These are phyloP conservation scores for Laspeyria flexula DNA, from an alignment of 2,888 invertebrate species.

Conservation along the genomic window DNA sequence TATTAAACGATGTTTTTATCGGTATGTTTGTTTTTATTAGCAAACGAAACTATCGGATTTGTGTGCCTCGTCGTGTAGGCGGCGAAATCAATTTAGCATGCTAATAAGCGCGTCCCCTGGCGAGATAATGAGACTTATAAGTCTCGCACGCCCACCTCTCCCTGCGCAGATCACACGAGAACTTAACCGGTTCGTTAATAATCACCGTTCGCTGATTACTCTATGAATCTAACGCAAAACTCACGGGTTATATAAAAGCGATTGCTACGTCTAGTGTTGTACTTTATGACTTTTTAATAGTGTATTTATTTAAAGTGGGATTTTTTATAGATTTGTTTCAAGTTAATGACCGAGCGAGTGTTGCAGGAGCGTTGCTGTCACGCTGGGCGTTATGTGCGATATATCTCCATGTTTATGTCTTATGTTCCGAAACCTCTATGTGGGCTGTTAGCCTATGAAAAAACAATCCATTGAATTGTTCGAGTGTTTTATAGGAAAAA, in stretches of 20 bases:
- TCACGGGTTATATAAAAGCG: slow-evolving; percentile 47
- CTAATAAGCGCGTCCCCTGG: slow-evolving; percentile 64
- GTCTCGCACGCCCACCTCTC: slow-evolving; percentile 48
- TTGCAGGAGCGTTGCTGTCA: slow-evolving; percentile 54
- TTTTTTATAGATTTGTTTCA: slow-evolving; percentile 60
- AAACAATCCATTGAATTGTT: slow-evolving; percentile 44
- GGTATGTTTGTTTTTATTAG: slow-evolving; percentile 16
- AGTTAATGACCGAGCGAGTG: slow-evolving; percentile 52
- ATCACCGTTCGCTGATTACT: slow-evolving; percentile 40
- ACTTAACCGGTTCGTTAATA: slow-evolving; percentile 50
- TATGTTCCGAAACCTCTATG: slow-evolving; percentile 53
- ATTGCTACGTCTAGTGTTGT: slow-evolving; percentile 49
- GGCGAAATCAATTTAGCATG: slow-evolving; percentile 71
- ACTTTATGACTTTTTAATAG: slow-evolving; percentile 66
- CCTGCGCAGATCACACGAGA: slow-evolving; percentile 33
- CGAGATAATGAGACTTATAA: slow-evolving; percentile 62
- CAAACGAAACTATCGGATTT: slow-evolving; percentile 22
- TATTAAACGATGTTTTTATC: slow-evolving; percentile 25
- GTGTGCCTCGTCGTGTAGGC: slow-evolving; percentile 53
- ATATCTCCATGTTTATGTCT: slow-evolving; percentile 58
- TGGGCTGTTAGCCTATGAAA: slow-evolving; percentile 49
- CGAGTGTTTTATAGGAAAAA: slow-evolving; percentile 18
- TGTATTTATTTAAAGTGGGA: slow-evolving; percentile 62
- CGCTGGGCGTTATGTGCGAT: slow-evolving; percentile 56
- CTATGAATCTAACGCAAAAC: slow-evolving; percentile 61